These are phyloP conservation scores for Gallinago stenura DNA, from an alignment of 2,797 vertebrate species.

Conservation along the genomic window DNA sequence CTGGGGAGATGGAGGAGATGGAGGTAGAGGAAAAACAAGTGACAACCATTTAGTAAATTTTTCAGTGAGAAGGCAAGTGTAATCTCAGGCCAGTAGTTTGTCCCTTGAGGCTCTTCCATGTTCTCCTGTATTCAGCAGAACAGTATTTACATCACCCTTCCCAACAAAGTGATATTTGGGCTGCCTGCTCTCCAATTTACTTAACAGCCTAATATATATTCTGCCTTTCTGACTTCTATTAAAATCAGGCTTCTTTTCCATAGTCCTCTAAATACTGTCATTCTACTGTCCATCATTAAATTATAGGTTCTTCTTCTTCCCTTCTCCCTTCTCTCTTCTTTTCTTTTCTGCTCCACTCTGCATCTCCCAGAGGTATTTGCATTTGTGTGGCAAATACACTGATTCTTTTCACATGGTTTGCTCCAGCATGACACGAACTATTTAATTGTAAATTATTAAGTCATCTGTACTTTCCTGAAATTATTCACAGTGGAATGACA, in stretches of 20 bases:
- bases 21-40: not conserved
- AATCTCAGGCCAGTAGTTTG: not conserved
- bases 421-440: conserved; percentile 25
- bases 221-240: not conserved
- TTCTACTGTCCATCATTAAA: not conserved
- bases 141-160: not conserved
- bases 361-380: not conserved
- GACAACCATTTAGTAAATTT: not conserved
- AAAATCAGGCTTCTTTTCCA: not conserved
- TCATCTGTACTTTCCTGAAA: conserved; percentile 62
- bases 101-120: not conserved
- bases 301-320: not conserved
- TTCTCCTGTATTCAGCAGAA: not conserved
- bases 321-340: not conserved
- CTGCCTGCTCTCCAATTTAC: not conserved
- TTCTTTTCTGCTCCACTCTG: not conserved
- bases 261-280: not conserved
- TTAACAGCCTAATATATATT: not conserved
- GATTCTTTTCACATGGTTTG: conserved; percentile 7
- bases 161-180: not conserved
- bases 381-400: conserved; percentile 44
- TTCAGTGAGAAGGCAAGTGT: not conserved
- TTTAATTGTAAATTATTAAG: conserved; percentile 70
- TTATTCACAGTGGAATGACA: conserved; percentile 4
- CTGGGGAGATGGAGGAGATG: not conserved